These are phyloP conservation scores for Gryllus longicercus DNA, from an alignment of 2,888 invertebrate genomes.

Conservation along the genomic window DNA sequence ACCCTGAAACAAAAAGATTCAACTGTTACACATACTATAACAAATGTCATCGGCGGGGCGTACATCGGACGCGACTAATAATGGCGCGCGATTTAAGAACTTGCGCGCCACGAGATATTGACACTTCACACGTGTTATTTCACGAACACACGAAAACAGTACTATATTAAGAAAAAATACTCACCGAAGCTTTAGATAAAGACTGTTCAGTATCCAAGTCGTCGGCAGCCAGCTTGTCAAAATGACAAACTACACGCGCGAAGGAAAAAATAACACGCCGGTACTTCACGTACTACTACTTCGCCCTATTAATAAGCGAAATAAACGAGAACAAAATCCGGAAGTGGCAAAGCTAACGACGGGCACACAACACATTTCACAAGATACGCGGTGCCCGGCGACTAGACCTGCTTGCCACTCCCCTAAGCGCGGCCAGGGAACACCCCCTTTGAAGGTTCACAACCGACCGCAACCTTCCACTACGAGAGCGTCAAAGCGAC, in stretches of 20 bases:
- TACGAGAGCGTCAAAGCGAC: neutral
- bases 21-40: neutral
- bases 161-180: neutral
- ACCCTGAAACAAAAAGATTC: neutral
- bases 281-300: conserved; percentile 9
- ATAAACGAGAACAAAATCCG: neutral
- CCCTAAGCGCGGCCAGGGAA: neutral
- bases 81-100: neutral
- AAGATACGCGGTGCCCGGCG: neutral
- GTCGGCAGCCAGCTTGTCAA: neutral
- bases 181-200: neutral
- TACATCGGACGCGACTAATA: neutral
- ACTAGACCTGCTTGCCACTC: neutral
- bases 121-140: neutral
- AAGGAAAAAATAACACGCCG: neutral
- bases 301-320: neutral
- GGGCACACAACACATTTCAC: conserved; percentile 19
- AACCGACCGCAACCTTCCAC: neutral
- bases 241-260: neutral
- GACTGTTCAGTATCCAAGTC: neutral
- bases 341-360: neutral
- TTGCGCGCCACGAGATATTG: neutral
- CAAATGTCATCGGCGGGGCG: neutral
- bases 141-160: neutral
- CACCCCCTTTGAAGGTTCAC: neutral